A percentile compares a stretch with the other conserved stretches of the same genome.
Conservation (phyloP, 2,888 invertebrate species). For the Pterobdella sp. region DNA sequence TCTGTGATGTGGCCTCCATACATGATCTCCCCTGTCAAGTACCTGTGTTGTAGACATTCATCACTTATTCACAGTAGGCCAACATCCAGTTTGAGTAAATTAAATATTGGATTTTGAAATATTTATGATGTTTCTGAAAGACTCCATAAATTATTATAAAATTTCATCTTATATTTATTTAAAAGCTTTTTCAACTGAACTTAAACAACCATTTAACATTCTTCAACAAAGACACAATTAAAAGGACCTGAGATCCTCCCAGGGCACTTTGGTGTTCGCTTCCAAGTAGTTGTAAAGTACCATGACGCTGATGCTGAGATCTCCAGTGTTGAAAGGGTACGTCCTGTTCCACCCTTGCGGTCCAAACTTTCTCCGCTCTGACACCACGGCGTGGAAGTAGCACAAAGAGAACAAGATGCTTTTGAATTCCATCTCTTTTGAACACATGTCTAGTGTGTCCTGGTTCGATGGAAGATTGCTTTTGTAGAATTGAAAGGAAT, state of each 20-base stretch:
- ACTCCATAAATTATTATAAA: no score
- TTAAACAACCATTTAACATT: no score
- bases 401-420: conserved; percentile 76
- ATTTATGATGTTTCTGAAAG: no score
- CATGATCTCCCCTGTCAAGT: conserved; percentile 95
- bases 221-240: no score
- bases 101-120: no score
- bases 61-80: no score
- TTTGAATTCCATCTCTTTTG: conserved; percentile 90
- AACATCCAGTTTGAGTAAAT: no score
- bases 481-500: no score
- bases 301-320: conserved; percentile 84
- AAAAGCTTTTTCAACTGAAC: no score
- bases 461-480: conserved; percentile 33
- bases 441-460: conserved; percentile 88
- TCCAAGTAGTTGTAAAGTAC: conserved; percentile 89
- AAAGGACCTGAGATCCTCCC: conserved; percentile 79
- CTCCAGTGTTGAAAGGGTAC: conserved; percentile 89
- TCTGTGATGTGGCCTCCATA: conserved; percentile 96
- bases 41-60: no score
- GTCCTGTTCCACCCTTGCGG: conserved; percentile 70
- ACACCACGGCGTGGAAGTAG: conserved; percentile 92
- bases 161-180: no score
- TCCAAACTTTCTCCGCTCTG: conserved; percentile 86
- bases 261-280: conserved; percentile 79